Base-by-base conservation (phyloP, 2,888 invertebrate species). In the Caenorhabditis sp. region DNA sequence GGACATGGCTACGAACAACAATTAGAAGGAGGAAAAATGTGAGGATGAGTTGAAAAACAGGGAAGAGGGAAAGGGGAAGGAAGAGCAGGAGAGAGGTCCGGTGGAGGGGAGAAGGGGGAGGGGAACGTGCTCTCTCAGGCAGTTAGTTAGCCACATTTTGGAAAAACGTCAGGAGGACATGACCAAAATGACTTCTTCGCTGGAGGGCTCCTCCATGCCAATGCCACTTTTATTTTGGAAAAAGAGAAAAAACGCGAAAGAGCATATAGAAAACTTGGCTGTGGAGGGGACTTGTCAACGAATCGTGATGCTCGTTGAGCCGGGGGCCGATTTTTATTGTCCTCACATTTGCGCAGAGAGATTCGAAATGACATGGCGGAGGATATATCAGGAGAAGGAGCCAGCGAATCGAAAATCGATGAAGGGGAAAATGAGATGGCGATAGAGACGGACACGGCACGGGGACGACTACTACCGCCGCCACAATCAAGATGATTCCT, bases 321-420 rank as follows among this genome's bases (percentile, higher is more conserved):
- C 64, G 64, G n/a, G n/a, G n/a, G n/a, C 72, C 26, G 72, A 72
- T 72, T 72, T 71, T 58, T 72, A 64, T 64, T 72, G 64, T 72
- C 56, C 53, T 51, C 28, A 20, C 55, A 26, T 56, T 47, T 50
- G 50, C 51, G 51, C 51, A 51, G 24, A 51, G 2, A 26, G 24
- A 51, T 47, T 56, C 8, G 65, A 67, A 37, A 44, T 60, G 53
- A 11, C 51, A 60, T 37, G 22, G 18, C 22, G 1, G 24, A 24
- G 24, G 40, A 18, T 13, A 61, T 55, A 62, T 62, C 62, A 71
- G 53, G 20, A 37, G 64, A 32, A 53, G 62, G 5, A 32, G 32
- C n/a, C n/a, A n/a, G n/a, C n/a, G 32, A 32, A 32, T 32, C 32
- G 32, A 32, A 65, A 64, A 67, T 44, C 47, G 47, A 32, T 32